Base-by-base conservation (phyloP, 1,140 invertebrate species). In the Hylaeus volcanicus region DNA sequence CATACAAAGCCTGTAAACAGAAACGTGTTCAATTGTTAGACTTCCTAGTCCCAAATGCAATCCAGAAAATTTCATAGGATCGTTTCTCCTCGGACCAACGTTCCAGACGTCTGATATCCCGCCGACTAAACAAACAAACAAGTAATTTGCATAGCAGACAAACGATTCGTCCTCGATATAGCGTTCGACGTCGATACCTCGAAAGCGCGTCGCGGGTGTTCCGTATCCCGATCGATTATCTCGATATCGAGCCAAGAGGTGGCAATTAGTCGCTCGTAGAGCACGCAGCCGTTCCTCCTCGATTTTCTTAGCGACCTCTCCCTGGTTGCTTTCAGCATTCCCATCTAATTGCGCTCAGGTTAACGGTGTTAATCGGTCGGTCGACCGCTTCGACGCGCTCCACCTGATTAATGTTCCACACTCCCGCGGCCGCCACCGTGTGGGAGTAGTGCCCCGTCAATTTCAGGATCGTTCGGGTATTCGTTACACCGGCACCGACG, bases 321-420 rank as follows among this genome's bases (percentile, higher is more conserved):
- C 69, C 39, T n/a, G n/a, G 14, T 41, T 41, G 56, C 79, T 85
- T 78, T 84, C 70, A n/a, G 11, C 83, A 83, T 87, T 86, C 61
- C 56, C 41, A 43, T 83, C 74, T 86, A 88, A 89, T 86, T 81
- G 76, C 74, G 39, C 70, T 88, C 56, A 58, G 73, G 73, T 86
- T 85, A 82, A 82, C 74, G 43, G 71, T 83, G 83, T 87, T 85
- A 82, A 85, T 78, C 65, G 76, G 60, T 63, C 75, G 60, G 71
- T 14, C 45, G 51, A 64, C 60, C 53, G 63, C 39, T 56, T 72
- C 75, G 61, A 82, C 58, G 72, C 74, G 58, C 77, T 69, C 74
- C 77, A 65, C 61, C 80, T 85, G 82, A 86, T 88, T 85, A 87
- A 88, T 83, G 82, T 79, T 63, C 77, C 65, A 66, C 69, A 65